Percentiles rank a stretch among this genome's conserved stretches.
Evolutionary conservation across 2,797 vertebrate species (phyloP).

Genomic region (Phrynocephalus vlangalii): DNA sequence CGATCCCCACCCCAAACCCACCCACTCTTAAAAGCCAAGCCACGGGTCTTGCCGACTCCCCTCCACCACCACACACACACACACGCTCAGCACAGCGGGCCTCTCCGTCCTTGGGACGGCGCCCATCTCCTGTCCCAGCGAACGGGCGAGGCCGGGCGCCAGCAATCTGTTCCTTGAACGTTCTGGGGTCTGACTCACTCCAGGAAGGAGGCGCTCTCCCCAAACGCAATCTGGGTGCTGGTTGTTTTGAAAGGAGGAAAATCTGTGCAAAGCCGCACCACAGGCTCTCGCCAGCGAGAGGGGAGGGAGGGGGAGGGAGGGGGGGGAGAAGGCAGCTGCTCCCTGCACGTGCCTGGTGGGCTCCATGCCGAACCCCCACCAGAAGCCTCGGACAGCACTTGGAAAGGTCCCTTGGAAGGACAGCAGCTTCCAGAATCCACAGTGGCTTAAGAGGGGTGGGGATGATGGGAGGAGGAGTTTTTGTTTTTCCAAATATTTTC

Average conservation of each 20-base stretch:
- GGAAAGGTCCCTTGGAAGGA: neutral
- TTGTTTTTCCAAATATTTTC: neutral
- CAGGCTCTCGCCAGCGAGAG: neutral
- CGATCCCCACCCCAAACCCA: neutral
- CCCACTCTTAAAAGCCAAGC: too few species aligned
- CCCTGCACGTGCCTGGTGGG: neutral
- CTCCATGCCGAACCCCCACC: neutral
- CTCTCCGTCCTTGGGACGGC: neutral
- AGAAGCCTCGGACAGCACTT: neutral
- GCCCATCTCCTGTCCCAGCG: neutral
- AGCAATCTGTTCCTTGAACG: conserved; percentile 22
- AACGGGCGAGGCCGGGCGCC: neutral
- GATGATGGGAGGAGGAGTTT: neutral
- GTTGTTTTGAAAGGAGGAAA: conserved; percentile 34
- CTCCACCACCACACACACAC: too few species aligned
- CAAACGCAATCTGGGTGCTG: conserved; percentile 28
- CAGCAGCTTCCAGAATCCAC: neutral
- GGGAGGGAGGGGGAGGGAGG: neutral
- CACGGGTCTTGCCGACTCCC: neutral
- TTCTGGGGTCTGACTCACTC: conserved; percentile 40
- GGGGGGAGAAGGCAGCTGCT: neutral
- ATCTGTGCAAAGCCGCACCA: conserved; percentile 7
- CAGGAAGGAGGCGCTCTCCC: conserved; percentile 40
- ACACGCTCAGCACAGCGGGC: too few species aligned
- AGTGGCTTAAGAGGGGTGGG: neutral